Evolutionary conservation across 1,140 invertebrate species (phyloP).

Genomic region (Hyposmocoma kahamanoa): DNA sequence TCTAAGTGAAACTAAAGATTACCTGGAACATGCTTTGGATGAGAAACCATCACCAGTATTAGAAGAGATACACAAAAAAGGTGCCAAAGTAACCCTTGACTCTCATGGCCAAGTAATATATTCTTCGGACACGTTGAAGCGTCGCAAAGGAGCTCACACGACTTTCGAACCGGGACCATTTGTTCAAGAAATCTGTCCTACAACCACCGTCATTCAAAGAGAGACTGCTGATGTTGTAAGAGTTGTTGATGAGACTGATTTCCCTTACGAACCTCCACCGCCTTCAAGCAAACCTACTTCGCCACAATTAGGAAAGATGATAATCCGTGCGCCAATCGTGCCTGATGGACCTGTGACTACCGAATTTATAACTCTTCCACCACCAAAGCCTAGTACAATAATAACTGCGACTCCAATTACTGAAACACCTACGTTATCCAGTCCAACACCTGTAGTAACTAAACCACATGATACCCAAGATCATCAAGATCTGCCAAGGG

Average conservation of each 20-base stretch:
- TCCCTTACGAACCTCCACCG: constrained; percentile 47
- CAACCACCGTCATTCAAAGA: constrained; percentile 54
- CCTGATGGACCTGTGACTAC: constrained; percentile 74
- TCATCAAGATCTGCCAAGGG: constrained; percentile 43
- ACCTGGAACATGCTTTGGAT: constrained; percentile 53
- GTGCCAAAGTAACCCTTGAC: constrained; percentile 88
- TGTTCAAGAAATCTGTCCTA: constrained; percentile 77
- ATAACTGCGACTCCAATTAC: constrained; percentile 71
- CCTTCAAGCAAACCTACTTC: constrained; percentile 60
- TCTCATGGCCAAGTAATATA: constrained; percentile 93
- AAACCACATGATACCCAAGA: constrained; percentile 26
- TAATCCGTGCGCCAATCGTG: constrained; percentile 75
- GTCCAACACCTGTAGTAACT: constrained; percentile 14
- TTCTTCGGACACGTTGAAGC: constrained; percentile 88
- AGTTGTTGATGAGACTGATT: constrained; percentile 62
- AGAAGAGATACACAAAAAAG: constrained; percentile 73
- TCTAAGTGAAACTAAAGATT: constrained; percentile 64
- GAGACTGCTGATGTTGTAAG: constrained; percentile 61
- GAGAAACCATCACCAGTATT: constrained; percentile 36
- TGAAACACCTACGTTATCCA: constrained; percentile 35
- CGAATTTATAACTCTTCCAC: constrained; percentile 77
- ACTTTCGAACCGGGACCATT: constrained; percentile 89
- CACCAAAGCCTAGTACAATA: constrained; percentile 75
- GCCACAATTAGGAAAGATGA: constrained; percentile 77
- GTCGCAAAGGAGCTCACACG: constrained; percentile 86